Conservation (phyloP, 2,797 vertebrate species). For the Oreochromis grahami region DNA sequence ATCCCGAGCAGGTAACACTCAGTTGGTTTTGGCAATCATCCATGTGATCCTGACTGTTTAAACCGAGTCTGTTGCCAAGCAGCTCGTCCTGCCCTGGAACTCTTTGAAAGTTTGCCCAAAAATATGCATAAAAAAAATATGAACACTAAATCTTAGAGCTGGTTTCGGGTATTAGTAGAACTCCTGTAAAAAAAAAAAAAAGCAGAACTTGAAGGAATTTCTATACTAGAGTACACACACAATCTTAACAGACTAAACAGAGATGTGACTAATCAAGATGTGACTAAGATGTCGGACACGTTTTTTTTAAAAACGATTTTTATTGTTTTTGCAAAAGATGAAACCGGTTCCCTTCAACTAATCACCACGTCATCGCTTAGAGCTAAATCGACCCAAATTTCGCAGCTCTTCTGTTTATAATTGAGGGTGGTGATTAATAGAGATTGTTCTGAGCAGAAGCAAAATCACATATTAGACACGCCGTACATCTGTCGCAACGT, state of each 20-base stretch:
- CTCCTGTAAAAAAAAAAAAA: constrained; percentile 7
- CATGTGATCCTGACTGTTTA: constrained; percentile 55
- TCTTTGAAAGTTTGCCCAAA: constrained; percentile 43
- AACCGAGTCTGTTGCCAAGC: constrained; percentile 42
- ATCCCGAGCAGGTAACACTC: constrained; percentile 62
- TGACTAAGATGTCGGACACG: constrained; percentile 52
- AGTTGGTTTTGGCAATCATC: constrained; percentile 59
- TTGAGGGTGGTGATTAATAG: constrained; percentile 1
- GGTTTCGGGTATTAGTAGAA: not conserved
- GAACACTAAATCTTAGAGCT: not conserved
- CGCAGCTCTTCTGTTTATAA: not conserved
- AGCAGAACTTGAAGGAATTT: constrained; percentile 43
- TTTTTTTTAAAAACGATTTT: not conserved
- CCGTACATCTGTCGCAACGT: constrained; percentile 16
- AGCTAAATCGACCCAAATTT: not conserved
- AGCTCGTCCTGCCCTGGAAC: constrained; percentile 41
- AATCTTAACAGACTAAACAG: constrained; percentile 67
- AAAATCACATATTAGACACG: constrained; percentile 18
- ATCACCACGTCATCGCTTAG: constrained; percentile 11
- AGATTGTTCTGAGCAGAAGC: not conserved
- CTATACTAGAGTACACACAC: constrained; percentile 16
- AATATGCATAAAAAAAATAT: constrained; percentile 22
- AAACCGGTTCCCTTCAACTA: constrained; percentile 17
- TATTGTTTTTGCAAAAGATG: not conserved
- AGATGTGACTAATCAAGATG: constrained; percentile 60